Percentiles rank a stretch among this genome's conserved stretches.
Evolutionary conservation across 2,888 invertebrate species (phyloP).

Genomic region (Notodonta dromedarius): DNA sequence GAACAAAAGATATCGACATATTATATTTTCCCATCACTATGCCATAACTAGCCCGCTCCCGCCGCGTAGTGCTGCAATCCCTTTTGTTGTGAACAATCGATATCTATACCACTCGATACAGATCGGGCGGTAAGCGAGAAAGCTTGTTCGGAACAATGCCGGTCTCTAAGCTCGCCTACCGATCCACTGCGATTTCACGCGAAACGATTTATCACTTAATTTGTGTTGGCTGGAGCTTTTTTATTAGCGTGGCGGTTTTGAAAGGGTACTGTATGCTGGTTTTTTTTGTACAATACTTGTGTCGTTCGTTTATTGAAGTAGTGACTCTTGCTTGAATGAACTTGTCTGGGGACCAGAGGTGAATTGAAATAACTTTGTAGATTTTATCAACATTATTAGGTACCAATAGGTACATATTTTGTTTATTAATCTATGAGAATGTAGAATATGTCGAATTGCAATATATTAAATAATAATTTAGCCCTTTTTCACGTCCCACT

Average conservation of each 20-base stretch:
- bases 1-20: neutral
- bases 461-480: no score
- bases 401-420: no score
- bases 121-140: constrained; percentile 68
- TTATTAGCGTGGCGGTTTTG: neutral
- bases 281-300: no score
- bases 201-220: constrained; percentile 40
- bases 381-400: no score
- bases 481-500: no score
- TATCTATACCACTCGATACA: constrained; percentile 61
- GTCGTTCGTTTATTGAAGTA: no score
- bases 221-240: neutral
- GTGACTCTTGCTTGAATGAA: no score
- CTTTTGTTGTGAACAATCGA: constrained; percentile 68
- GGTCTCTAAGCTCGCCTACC: constrained; percentile 36
- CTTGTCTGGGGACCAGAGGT: no score
- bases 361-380: no score
- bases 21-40: constrained; percentile 22
- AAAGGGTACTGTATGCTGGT: no score
- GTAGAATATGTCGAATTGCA: no score
- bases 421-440: no score
- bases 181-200: constrained; percentile 36
- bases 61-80: constrained; percentile 65
- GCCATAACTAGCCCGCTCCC: constrained; percentile 55
- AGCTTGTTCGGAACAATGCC: constrained; percentile 60